These are phyloP conservation scores for Hemibagrus wyckioides DNA, from an alignment of 2,113 vertebrate genomes.

Conservation along the genomic window DNA sequence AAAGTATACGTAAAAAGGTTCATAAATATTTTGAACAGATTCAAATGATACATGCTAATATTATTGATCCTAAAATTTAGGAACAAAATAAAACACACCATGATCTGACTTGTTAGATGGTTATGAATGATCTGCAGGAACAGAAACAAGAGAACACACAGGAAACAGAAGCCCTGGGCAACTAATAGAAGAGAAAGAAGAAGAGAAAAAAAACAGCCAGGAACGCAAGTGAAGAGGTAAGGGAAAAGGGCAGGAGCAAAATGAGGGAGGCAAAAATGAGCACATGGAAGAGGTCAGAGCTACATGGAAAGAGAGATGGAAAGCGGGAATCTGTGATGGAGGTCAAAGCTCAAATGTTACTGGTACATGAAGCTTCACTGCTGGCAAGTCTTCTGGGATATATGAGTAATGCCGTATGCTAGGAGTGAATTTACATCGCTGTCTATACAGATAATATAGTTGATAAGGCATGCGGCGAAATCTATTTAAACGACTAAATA, in stretches of 20 bases:
- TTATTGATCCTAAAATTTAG: neutral
- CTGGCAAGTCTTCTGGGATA: conserved; percentile 5
- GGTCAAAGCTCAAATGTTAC: conserved; percentile 37
- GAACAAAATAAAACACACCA: neutral
- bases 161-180: neutral
- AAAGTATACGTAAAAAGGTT: too few relatives aligned
- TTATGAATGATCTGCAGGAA: neutral
- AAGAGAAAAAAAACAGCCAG: neutral
- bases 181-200: neutral
- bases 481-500: neutral
- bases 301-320: conserved; percentile 20
- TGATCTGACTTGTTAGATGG: neutral
- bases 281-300: conserved; percentile 29
- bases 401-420: neutral
- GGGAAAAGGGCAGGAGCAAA: conserved; percentile 13
- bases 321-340: conserved; percentile 31
- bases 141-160: neutral
- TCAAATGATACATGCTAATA: neutral
- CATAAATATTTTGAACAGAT: too few relatives aligned
- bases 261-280: conserved; percentile 37
- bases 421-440: neutral
- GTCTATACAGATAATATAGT: neutral
- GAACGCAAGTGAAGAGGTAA: conserved; percentile 17
- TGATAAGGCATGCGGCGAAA: neutral
- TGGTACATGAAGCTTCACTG: conserved; percentile 17